phyloP scores from a whole-genome alignment of 2,797 vertebrate species.

The Falco berigora region DNA sequence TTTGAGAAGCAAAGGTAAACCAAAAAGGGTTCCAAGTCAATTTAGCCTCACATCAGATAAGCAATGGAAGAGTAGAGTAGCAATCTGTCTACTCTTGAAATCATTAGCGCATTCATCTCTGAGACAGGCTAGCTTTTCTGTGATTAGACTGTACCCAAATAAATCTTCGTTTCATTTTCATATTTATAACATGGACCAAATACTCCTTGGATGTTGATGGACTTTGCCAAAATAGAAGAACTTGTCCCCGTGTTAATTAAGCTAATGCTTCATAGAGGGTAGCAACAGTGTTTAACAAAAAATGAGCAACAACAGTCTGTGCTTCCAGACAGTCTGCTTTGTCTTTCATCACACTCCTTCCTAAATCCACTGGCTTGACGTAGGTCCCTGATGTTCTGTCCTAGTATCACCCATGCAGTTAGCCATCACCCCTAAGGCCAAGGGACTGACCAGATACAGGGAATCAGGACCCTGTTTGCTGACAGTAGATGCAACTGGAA shows the following conservation, averaged over 20 bases:
- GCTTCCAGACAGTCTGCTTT: neutral
- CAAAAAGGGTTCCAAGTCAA: slow-evolving; percentile 13
- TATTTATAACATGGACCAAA: slow-evolving; percentile 12
- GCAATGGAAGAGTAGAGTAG: slow-evolving; percentile 11
- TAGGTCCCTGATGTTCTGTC: neutral
- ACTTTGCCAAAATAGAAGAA: neutral
- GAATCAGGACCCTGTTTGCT: neutral
- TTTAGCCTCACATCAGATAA: slow-evolving; percentile 27
- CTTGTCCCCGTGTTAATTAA: slow-evolving; percentile 31
- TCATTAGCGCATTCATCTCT: slow-evolving; percentile 30
- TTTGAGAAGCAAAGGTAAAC: slow-evolving; percentile 28
- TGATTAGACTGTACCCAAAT: slow-evolving; percentile 20
- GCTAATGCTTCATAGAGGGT: neutral
- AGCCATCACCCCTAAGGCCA: neutral
- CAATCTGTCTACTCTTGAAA: slow-evolving; percentile 42
- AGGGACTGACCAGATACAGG: neutral
- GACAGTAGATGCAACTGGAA: neutral
- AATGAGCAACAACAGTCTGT: neutral
- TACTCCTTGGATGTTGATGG: neutral
- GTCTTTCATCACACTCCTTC: neutral
- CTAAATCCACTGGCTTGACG: neutral
- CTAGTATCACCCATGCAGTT: neutral
- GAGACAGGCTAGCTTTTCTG: neutral
- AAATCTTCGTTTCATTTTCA: slow-evolving; percentile 40
- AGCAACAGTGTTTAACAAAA: slow-evolving; percentile 21